Base-by-base conservation (phyloP, 37 sponge, comb jelly and placozoan genomes). In the Halichondria panicea region DNA sequence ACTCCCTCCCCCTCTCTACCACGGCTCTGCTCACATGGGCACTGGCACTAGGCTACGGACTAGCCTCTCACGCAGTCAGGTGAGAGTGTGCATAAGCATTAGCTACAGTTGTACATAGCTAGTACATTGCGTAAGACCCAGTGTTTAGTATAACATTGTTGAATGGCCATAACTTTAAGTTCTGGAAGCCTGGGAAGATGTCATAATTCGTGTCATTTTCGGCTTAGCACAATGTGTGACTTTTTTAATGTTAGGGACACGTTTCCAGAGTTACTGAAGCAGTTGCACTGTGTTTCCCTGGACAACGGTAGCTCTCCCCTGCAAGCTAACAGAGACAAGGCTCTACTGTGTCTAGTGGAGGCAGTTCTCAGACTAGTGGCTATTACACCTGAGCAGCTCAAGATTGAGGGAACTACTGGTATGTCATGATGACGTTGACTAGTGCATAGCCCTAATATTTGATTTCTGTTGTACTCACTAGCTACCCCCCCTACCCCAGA, bases 11-110 rank as follows among this genome's bases (percentile, higher is more conserved):
- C 22, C 60, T 87, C 13, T 39, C 46, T 0, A 43, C 35, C 18
- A 60, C 55, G 33, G 64, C 74, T 34, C 50, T 78, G 56, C 31
- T 44, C 5, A 66, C 77, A 13, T 85, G 91, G 87, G 55, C 40
- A 34, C 83, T 81, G 31, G 8, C 63, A 0, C 63, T 86, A 2
- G 12, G 63, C 36, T 91, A 91, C 46, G 83, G 83, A 0, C 33
- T 86, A 32, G 71, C 54, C 42, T 48, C 69, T 19, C 63, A 71
- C 0, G 71, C 60, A 1, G 62, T 90, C 39, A 72, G 82, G 91
- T 90, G 21, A 55, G 70, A 21, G 48, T 1, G 4, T 3, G 35
- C 7, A 4, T 1, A 6, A 5, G 36, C n/a, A 8, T 69, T 13
- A 25, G 45, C 31, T 22, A 61, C 5, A 7, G 37, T 27, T 6